A percentile compares a stretch with the other conserved stretches of the same genome.
Conservation (phyloP, 1,140 invertebrate species). For the Phenacoccus solenopsis region DNA sequence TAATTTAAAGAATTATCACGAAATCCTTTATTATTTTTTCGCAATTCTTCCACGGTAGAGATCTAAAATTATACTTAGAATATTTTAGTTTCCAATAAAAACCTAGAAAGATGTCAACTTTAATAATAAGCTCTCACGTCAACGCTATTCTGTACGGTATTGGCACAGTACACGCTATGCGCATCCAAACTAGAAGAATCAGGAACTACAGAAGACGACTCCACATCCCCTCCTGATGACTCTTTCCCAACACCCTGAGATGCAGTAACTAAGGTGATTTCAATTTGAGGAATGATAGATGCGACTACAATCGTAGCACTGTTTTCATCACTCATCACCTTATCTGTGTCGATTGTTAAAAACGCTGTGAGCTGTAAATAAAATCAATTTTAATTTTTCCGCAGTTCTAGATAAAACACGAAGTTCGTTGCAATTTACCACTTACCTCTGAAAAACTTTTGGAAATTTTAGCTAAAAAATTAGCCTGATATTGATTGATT, state of each 20-base stretch:
- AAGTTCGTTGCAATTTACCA: conserved; percentile 1
- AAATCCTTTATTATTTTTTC: background rate
- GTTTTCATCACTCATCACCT: conserved; percentile 24
- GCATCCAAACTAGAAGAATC: conserved; percentile 61
- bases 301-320: conserved; percentile 51
- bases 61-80: background rate
- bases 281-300: conserved; percentile 65
- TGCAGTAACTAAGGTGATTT: conserved; percentile 76
- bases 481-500: conserved; percentile 83
- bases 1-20: background rate
- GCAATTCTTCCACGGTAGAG: background rate
- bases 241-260: conserved; percentile 63
- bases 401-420: background rate
- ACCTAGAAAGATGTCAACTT: background rate
- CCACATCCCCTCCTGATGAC: conserved; percentile 59
- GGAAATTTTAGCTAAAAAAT: conserved; percentile 70
- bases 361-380: conserved; percentile 50
- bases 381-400: background rate
- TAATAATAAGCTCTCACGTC: conserved; percentile 18
- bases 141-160: conserved; percentile 26
- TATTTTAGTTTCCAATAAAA: background rate
- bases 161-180: conserved; percentile 37
- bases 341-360: conserved; percentile 60
- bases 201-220: conserved; percentile 58
- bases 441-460: conserved; percentile 50